Percentiles rank a stretch among this genome's conserved stretches.
Evolutionary conservation across 2,888 invertebrate genomes (phyloP).

Genomic region (Rhorus exstirpatorius): DNA sequence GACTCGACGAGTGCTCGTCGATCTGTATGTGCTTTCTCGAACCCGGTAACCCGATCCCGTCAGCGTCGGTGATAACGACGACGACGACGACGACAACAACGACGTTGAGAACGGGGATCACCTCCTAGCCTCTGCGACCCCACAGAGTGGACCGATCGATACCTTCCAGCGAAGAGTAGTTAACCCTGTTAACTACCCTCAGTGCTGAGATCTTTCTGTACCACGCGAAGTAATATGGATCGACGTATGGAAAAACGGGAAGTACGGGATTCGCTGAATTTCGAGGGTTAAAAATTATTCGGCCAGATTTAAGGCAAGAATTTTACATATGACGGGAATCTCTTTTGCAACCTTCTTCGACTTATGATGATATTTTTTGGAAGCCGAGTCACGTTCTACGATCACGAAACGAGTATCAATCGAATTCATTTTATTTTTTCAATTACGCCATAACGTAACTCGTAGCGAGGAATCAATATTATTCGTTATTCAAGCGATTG

Average conservation of each 20-base stretch:
- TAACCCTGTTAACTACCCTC: conserved; percentile 64
- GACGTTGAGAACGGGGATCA: conserved; percentile 61
- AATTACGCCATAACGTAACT: too few species aligned
- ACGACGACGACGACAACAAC: conserved; percentile 33
- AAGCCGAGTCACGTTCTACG: too few species aligned
- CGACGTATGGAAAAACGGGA: neutral
- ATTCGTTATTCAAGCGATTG: too few species aligned
- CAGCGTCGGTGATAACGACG: conserved; percentile 40
- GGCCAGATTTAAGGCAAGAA: neutral
- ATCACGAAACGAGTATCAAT: too few species aligned
- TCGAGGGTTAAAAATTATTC: neutral
- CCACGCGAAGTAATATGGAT: conserved; percentile 29
- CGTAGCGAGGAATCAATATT: too few species aligned
- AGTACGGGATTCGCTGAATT: neutral
- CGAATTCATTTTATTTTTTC: too few species aligned
- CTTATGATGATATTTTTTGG: too few species aligned
- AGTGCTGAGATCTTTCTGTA: conserved; percentile 16
- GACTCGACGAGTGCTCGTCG: conserved; percentile 71
- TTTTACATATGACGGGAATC: too few species aligned
- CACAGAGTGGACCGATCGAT: conserved; percentile 64
- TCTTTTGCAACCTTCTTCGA: too few species aligned
- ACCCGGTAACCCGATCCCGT: conserved; percentile 62
- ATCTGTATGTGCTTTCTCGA: conserved; percentile 56
- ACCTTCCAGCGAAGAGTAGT: conserved; percentile 50
- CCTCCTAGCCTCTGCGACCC: conserved; percentile 54